Evolutionary conservation across 2,113 vertebrate species (phyloP).

Genomic region (Eupsittula cactorum): DNA sequence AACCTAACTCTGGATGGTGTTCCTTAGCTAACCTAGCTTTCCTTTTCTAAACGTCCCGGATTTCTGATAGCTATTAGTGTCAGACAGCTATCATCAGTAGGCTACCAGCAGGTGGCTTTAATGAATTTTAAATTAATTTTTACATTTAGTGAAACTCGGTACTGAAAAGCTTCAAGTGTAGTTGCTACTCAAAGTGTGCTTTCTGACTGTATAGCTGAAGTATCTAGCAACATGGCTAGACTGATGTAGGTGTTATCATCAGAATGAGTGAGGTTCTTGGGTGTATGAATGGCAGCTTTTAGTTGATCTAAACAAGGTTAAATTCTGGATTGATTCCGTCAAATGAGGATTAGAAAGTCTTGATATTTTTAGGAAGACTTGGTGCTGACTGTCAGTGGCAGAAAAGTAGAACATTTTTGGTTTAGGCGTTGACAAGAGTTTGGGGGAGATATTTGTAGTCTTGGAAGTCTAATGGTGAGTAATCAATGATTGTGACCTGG

Average conservation of each 20-base stretch:
- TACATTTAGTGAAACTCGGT: not conserved
- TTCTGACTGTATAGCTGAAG: not conserved
- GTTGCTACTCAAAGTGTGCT: not conserved
- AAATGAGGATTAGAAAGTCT: not conserved
- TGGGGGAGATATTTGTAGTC: not conserved
- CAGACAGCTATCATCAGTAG: not conserved
- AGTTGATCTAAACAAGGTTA: not conserved
- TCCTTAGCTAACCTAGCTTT: not conserved
- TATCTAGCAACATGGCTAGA: not conserved
- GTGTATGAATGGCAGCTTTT: not conserved
- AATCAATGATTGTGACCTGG: not conserved
- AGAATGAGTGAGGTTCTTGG: not conserved
- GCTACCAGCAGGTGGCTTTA: not conserved
- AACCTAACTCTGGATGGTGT: not conserved
- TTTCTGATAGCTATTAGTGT: not conserved
- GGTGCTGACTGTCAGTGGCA: not conserved
- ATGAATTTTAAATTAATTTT: not conserved
- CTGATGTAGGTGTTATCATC: not conserved
- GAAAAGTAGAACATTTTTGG: not conserved
- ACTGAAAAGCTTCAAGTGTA: not conserved
- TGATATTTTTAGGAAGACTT: not conserved
- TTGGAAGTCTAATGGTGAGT: not conserved
- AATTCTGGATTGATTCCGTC: not conserved
- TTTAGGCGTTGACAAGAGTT: not conserved
- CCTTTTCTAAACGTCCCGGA: not conserved